phyloP scores from a whole-genome alignment of 2,113 vertebrate genomes.

The Poeciliopsis retropinna region DNA sequence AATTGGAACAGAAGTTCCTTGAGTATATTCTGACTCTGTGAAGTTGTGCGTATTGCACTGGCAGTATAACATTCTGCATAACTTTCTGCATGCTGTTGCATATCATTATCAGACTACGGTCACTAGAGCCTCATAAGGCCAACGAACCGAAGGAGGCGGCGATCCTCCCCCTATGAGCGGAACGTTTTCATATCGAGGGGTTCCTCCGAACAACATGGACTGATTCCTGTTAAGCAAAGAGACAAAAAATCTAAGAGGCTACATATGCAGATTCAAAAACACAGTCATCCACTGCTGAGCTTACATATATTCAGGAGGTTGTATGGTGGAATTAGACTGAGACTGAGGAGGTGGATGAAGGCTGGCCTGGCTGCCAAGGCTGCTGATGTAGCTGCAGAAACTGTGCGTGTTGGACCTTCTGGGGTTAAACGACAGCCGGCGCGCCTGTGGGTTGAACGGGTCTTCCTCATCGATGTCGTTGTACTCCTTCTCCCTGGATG shows the following conservation, averaged over 20 bases:
- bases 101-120: constrained; percentile 56
- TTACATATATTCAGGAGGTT: constrained; percentile 95
- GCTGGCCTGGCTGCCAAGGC: constrained; percentile 91
- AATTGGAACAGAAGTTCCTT: constrained; percentile 2
- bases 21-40: neutral
- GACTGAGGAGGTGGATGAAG: constrained; percentile 85
- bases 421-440: constrained; percentile 84
- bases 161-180: constrained; percentile 94
- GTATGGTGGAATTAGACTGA: constrained; percentile 81
- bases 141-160: constrained; percentile 93
- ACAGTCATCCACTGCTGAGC: constrained; percentile 26
- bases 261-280: neutral
- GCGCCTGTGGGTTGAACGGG: constrained; percentile 92
- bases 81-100: constrained; percentile 28
- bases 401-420: constrained; percentile 88
- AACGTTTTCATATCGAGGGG: constrained; percentile 95
- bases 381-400: constrained; percentile 96
- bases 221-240: constrained; percentile 87
- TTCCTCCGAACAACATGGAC: constrained; percentile 91
- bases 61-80: constrained; percentile 1
- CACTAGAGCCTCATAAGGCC: constrained; percentile 61
- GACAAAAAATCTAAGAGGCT: constrained; percentile 19
- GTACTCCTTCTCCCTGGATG: constrained; percentile 86
- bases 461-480: constrained; percentile 94
- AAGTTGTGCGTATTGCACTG: neutral